Evolutionary conservation across 64 coral and sea anemone species (phyloP), one percentile per base, ranked within the genome.

Genomic region (Orbicella faveolata): DNA sequence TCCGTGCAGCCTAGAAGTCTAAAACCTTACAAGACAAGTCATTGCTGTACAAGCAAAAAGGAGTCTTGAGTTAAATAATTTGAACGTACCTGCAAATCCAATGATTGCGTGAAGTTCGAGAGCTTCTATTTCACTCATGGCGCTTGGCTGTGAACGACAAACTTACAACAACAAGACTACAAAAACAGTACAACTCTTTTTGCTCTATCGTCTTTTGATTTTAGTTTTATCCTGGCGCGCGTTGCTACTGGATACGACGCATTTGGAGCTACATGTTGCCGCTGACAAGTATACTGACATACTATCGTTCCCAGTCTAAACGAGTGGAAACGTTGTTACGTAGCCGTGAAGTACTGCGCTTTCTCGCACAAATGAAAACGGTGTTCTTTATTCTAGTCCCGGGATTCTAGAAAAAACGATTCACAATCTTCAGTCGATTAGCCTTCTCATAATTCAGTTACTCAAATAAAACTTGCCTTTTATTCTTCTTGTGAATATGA

Each of bases 71-170:
- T 10, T 65, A 21, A 15, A 17, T 18, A 55, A 25, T 59, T 75
- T 80, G 1, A 52, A 37, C 87, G 11, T 89, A 98, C 96, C 96
- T 88, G 96, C 93, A 93, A 98, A 98, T 34, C 96, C 96, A 30
- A 98, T 94, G 25, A 93, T 94, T 26, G 96, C 92, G 36, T 91
- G 57, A 52, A 98, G 88, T 54, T 95, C 96, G 21, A 98, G 88
- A 44, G 87, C 75, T 83, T 79, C 61, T 85, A 95, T 81, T 20
- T 93, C 96, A 78, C 69, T 75, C 92, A 89, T 93, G 44, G 2
- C 37, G 6, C 20, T 59, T 83, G 34, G 26, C 66, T 39, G 11
- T 11, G 8, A 41, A 26, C 54, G 35, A 16, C 23, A 54, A 19
- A 81, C 26, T 1, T 3, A 19, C 55, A 76, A 76, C 11, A 19